phyloP scores from a whole-genome alignment of 2,888 invertebrate genomes.

The Dexiosoma caninum region DNA sequence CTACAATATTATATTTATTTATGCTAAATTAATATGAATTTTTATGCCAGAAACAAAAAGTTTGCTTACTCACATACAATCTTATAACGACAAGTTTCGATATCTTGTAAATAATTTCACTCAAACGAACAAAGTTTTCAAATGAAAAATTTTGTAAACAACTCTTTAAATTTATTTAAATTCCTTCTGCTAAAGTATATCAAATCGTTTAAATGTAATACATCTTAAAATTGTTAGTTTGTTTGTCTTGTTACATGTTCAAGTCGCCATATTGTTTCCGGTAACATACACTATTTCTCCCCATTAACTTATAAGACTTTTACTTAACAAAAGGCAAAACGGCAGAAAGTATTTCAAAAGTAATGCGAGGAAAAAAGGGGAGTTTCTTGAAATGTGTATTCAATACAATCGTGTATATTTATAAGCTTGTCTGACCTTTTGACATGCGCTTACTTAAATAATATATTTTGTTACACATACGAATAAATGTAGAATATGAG shows the following conservation, averaged over 20 bases:
- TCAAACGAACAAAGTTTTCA: not conserved
- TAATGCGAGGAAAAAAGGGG: slow-evolving; percentile 38
- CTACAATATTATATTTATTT: too few species aligned
- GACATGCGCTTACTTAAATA: slow-evolving; percentile 63
- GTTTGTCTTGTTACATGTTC: slow-evolving; percentile 42
- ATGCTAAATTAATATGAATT: too few species aligned
- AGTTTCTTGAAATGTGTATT: slow-evolving; percentile 52
- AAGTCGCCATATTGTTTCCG: slow-evolving; percentile 61
- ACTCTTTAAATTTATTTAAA: slow-evolving; percentile 5
- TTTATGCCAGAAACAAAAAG: too few species aligned
- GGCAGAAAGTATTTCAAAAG: slow-evolving; percentile 24
- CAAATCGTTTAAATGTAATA: slow-evolving; percentile 11
- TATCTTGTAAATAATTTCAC: too few species aligned
- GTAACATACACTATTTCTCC: slow-evolving; percentile 44
- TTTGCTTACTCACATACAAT: too few species aligned
- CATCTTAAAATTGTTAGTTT: slow-evolving; percentile 13
- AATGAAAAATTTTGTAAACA: not conserved
- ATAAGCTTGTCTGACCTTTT: slow-evolving; percentile 63
- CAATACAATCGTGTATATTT: slow-evolving; percentile 56
- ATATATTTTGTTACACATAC: slow-evolving; percentile 57
- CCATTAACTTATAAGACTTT: slow-evolving; percentile 46
- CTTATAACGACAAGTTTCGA: too few species aligned
- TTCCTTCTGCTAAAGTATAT: not conserved
- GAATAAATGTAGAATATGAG: not conserved
- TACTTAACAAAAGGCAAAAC: slow-evolving; percentile 29